Base-by-base conservation (phyloP, 2,797 vertebrate species). In the Xyrichtys novacula region DNA sequence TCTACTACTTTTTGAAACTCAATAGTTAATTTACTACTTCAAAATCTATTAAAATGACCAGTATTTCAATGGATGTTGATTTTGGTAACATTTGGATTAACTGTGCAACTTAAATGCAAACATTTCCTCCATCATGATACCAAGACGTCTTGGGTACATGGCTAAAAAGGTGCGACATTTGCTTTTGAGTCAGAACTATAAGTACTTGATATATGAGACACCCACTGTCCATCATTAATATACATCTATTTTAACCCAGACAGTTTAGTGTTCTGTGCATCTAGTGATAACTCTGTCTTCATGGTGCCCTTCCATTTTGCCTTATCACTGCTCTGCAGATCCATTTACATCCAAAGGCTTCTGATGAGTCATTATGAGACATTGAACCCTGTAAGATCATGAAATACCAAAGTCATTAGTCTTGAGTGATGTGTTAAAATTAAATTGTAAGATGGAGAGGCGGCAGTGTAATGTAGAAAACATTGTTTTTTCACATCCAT, bases 361-460 rank as follows among this genome's bases (percentile, higher is more conserved):
- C 66, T 53, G 60, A 71, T 68, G 75, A 85, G 50, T 80, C 76
- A 74, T 53, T 40, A 55, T 55, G 32, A 79, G 60, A 62, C 66
- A 77, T 61, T 38, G 65, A 74, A 80, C 80, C 66, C 42, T 36
- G 53, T 28, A 50, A 67, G 16, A 81, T 63, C 64, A 40, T 54
- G 69, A 64, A 69, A 66, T 65, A n/a, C 53, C 65, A 64, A 17
- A 58, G 56, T 50, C 42, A 53, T 63, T 63, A 70, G 58, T 78
- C 50, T 78, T 36, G 31, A 70, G 34, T 64, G 48, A 79, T 32
- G 40, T 46, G 28, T 74, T 72, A 7, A 80, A 76, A 73, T 71
- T 7, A 7, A 59, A 76, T 52, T 74, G 28, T 9, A 22, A 56
- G 39, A 57, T 25, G 6, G 55, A 34, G 36, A 43, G 17, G 20